A percentile compares a stretch with the other conserved stretches of the same genome.
Evolutionary conservation across 1,140 invertebrate genomes (phyloP).

Genomic region (Eurosta solidaginis): DNA sequence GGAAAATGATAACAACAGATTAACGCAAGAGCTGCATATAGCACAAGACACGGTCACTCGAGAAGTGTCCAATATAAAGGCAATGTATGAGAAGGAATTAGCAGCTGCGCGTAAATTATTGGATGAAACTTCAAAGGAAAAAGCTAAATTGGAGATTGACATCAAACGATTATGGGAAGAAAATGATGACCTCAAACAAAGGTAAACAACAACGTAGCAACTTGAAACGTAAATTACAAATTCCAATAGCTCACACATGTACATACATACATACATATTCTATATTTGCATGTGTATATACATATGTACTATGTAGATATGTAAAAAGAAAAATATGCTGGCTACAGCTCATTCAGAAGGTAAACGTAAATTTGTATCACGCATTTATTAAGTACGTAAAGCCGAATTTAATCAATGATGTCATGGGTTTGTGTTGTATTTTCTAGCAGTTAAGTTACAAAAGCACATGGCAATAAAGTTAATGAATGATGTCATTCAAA

Average conservation of each 20-base stretch:
- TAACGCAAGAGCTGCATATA: conserved; percentile 79
- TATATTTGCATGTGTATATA: no score
- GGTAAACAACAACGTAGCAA: conserved; percentile 62
- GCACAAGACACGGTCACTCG: conserved; percentile 79
- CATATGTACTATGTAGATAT: no score
- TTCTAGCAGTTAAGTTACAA: not conserved
- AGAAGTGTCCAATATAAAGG: conserved; percentile 87
- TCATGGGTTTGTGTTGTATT: not conserved
- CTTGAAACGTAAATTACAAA: not conserved
- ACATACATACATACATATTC: not conserved
- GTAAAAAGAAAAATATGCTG: no score
- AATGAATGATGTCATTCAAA: conserved; percentile 21
- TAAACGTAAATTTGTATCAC: no score
- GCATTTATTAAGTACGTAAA: not conserved
- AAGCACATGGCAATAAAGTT: conserved; percentile 17
- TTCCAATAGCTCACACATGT: not conserved
- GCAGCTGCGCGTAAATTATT: conserved; percentile 84
- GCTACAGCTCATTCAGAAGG: not conserved
- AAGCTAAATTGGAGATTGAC: conserved; percentile 92
- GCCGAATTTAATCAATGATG: conserved; percentile 12
- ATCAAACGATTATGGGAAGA: conserved; percentile 83
- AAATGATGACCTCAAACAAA: conserved; percentile 81
- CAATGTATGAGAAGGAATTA: conserved; percentile 91
- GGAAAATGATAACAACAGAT: conserved; percentile 86
- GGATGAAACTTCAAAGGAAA: conserved; percentile 88